A percentile compares a stretch with the other conserved stretches of the same genome.
These are phyloP conservation scores for Xiphophorus maculatus DNA, from an alignment of 2,113 vertebrate genomes.

Conservation along the genomic window DNA sequence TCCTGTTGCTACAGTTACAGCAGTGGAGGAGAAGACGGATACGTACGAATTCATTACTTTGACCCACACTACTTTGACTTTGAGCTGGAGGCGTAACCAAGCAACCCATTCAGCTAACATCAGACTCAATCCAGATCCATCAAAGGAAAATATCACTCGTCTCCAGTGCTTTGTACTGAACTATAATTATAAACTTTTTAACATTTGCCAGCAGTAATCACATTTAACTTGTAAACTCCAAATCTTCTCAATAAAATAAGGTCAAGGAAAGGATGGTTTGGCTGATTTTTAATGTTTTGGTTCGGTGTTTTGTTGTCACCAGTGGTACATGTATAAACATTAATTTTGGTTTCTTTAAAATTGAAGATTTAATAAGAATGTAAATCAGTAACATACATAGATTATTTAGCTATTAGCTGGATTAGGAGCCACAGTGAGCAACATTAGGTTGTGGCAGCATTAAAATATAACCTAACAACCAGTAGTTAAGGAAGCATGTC, in stretches of 20 bases:
- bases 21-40: conserved; percentile 97
- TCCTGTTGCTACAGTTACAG: conserved; percentile 85
- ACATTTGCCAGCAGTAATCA: neutral
- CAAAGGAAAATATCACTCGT: too few relatives aligned
- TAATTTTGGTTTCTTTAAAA: too few relatives aligned
- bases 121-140: neutral
- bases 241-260: neutral
- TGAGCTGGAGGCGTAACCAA: conserved; percentile 89
- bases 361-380: too few relatives aligned
- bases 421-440: too few relatives aligned
- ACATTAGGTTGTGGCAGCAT: too few relatives aligned
- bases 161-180: neutral
- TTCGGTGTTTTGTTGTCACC: too few relatives aligned
- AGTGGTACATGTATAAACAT: too few relatives aligned
- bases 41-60: conserved; percentile 96
- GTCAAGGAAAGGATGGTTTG: neutral
- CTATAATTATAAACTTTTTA: neutral
- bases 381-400: too few relatives aligned
- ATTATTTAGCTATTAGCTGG: too few relatives aligned
- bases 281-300: too few relatives aligned
- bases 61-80: conserved; percentile 98
- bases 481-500: too few relatives aligned
- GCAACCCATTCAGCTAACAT: neutral
- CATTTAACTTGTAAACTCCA: neutral
- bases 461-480: too few relatives aligned